Evolutionary conservation across 1,140 invertebrate genomes (phyloP).

Genomic region (Amyelois transitella): DNA sequence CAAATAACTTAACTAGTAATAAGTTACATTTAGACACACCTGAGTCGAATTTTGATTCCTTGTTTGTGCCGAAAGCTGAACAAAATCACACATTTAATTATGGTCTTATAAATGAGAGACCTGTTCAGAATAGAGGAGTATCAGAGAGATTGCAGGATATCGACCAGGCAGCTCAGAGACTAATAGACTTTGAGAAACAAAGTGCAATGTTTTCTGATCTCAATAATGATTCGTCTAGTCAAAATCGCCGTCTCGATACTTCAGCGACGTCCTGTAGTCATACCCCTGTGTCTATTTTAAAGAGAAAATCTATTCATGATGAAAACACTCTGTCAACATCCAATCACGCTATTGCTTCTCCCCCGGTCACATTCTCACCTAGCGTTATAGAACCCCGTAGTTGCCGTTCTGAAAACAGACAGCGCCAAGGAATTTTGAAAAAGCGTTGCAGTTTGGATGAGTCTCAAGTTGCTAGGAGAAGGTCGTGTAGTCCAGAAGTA

Average conservation of each 20-base stretch:
- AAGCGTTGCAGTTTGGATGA: conserved; percentile 87
- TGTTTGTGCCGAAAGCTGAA: conserved; percentile 47
- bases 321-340: conserved; percentile 74
- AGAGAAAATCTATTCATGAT: conserved; percentile 81
- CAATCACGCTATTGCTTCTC: conserved; percentile 74
- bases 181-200: conserved; percentile 73
- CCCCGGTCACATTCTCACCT: conserved; percentile 82
- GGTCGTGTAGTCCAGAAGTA: conserved; percentile 81
- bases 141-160: conserved; percentile 68
- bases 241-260: conserved; percentile 60
- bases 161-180: conserved; percentile 69
- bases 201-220: conserved; percentile 71
- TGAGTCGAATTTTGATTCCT: conserved; percentile 43
- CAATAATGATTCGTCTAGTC: conserved; percentile 68
- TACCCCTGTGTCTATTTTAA: conserved; percentile 84
- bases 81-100: conserved; percentile 52
- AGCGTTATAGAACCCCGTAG: conserved; percentile 77
- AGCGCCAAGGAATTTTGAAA: conserved; percentile 85
- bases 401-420: conserved; percentile 68
- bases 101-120: conserved; percentile 43
- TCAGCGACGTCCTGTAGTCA: conserved; percentile 60
- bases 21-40: conserved; percentile 54
- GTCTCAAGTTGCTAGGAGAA: conserved; percentile 79
- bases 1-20: conserved; percentile 72
- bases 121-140: conserved; percentile 50